Evolutionary conservation across 2,797 vertebrate genomes (phyloP).

Genomic region (Cynopterus sphinx): DNA sequence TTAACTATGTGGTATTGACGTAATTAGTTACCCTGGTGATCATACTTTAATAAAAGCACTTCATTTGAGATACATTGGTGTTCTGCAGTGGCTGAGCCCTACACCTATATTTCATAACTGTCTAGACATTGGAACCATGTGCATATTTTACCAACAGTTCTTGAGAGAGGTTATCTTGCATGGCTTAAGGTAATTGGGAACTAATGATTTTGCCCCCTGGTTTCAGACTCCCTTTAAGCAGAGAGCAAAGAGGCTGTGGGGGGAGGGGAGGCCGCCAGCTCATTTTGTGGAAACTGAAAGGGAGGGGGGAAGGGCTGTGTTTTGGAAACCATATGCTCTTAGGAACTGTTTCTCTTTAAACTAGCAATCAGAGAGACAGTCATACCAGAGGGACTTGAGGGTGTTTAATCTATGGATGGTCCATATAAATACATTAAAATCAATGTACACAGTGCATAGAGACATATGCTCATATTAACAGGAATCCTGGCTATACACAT

Average conservation of each 20-base stretch:
- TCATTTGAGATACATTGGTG: conserved; percentile 85
- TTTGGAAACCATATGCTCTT: conserved; percentile 75
- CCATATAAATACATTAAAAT: conserved; percentile 77
- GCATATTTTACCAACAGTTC: conserved; percentile 82
- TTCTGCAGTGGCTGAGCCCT: conserved; percentile 66
- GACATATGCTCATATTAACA: conserved; percentile 62
- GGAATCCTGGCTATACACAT: conserved; percentile 1
- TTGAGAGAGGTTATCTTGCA: conserved; percentile 84
- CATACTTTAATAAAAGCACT: conserved; percentile 87
- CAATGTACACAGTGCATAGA: conserved; percentile 63
- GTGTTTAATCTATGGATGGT: conserved; percentile 61
- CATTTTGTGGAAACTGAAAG: conserved; percentile 74
- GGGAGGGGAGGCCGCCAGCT: conserved; percentile 51
- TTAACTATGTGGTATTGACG: conserved; percentile 88
- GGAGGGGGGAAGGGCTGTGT: conserved; percentile 52
- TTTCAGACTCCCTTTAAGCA: conserved; percentile 75
- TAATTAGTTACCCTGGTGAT: conserved; percentile 87
- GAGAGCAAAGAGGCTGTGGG: conserved; percentile 64
- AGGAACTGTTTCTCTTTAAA: conserved; percentile 69
- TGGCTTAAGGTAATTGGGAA: conserved; percentile 84
- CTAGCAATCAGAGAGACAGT: conserved; percentile 63
- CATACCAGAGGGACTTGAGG: conserved; percentile 59
- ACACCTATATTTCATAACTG: conserved; percentile 85
- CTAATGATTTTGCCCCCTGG: conserved; percentile 85
- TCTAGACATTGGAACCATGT: conserved; percentile 80